Evolutionary conservation across 2,888 invertebrate species (phyloP), one percentile per base, ranked within the genome.

Genomic region (Helicoverpa assulta): DNA sequence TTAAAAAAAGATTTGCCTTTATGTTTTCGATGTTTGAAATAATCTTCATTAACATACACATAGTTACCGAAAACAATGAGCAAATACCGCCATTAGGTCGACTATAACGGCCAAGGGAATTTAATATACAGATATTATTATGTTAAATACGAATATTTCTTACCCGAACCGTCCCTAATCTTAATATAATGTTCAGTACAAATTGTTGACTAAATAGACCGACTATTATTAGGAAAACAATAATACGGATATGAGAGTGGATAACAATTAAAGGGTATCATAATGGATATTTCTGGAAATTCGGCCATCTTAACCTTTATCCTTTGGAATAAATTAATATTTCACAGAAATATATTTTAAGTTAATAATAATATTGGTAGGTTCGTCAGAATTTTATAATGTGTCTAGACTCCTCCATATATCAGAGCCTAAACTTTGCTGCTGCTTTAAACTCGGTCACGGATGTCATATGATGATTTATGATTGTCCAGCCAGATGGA

Each of bases 221-320:
- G 37, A 26, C 64, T 58, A 70, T 85, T 83, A 85, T 83, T 78
- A 21, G 37, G 18, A 67, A 70, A 57, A 83, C 70, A 85, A 83
- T 83, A 60, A 73, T 65, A 47, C 67, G 81, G 78, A 80, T 75
- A 80, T 70, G 76, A 71, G 73, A 54, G 10, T 62, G 67, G 69
- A 81, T 83, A 71, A 71, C 78, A 81, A 77, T 84, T 81, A 81
- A 71, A 70, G 72, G 60, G 79, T 58, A 55, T 54, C 21, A 69
- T 68, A 65, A 63, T 66, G 61, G 73, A 63, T 68, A 80, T 68
- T 64, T 70, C 33, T 43, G 70, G 62, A 33, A 74, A 82, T 84
- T 71, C 70, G 58, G 21, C 21, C 65, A 74, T 77, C 68, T 66
- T 72, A 70, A 40, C 58, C 70, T 66, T 62, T 64, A 71, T 67